Conservation (phyloP, 2,888 invertebrate genomes). For the Oeneis ivallda region DNA sequence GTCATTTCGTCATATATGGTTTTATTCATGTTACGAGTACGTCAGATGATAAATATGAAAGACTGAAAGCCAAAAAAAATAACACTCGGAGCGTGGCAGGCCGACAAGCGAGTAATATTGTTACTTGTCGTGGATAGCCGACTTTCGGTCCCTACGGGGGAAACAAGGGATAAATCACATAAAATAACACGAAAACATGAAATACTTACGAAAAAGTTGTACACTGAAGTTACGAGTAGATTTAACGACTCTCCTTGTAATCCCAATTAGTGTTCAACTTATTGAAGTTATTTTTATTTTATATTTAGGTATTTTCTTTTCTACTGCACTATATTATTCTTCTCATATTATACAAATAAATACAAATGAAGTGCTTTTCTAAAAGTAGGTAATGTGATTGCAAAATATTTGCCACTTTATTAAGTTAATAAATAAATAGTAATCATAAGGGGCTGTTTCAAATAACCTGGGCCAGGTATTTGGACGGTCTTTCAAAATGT, state of each 20-base stretch:
- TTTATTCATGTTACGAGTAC: not conserved
- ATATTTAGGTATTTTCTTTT: not conserved
- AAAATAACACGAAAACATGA: slow-evolving; percentile 9
- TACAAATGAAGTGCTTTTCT: too few species aligned
- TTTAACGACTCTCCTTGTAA: not conserved
- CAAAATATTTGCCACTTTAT: too few species aligned
- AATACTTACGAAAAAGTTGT: slow-evolving; percentile 12
- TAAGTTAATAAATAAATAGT: too few species aligned
- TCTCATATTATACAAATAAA: too few species aligned
- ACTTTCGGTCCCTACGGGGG: slow-evolving; percentile 3
- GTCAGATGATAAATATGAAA: not conserved
- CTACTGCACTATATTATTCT: too few species aligned
- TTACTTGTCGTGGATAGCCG: slow-evolving; percentile 11
- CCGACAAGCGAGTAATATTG: slow-evolving; percentile 12
- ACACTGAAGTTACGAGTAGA: not conserved
- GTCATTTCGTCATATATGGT: too few species aligned
- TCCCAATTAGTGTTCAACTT: too few species aligned
- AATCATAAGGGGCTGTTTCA: too few species aligned
- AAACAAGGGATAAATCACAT: slow-evolving; percentile 3
- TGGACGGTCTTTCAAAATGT: too few species aligned
- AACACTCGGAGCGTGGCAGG: not conserved
- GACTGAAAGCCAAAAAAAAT: slow-evolving; percentile 4
- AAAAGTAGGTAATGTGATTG: too few species aligned
- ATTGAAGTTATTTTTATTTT: too few species aligned
- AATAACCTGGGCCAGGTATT: too few species aligned